Percentiles rank a stretch among this genome's conserved stretches.
Evolutionary conservation across 2,888 invertebrate species (phyloP).

Genomic region (Julus scanicus): DNA sequence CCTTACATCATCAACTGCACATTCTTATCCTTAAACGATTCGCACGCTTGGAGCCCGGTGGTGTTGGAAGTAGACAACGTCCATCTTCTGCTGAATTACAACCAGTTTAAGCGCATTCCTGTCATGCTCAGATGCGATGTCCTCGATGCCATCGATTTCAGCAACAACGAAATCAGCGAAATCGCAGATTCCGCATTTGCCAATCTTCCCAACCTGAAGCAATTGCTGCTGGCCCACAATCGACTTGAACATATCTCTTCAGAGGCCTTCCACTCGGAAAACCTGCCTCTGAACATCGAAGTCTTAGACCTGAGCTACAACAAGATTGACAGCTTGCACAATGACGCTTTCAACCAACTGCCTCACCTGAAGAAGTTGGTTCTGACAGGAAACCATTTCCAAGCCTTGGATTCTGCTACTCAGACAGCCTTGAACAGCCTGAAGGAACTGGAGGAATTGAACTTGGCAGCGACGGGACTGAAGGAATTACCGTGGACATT

Average conservation of each 20-base stretch:
- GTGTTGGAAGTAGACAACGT: conserved; percentile 51
- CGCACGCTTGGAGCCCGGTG: conserved; percentile 5
- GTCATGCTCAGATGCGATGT: not conserved
- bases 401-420: conserved; percentile 48
- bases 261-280: conserved; percentile 48
- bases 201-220: conserved; percentile 29
- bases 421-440: conserved; percentile 52
- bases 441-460: not conserved
- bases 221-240: conserved; percentile 48
- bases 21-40: not conserved
- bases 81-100: conserved; percentile 48
- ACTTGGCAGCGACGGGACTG: conserved; percentile 48
- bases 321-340: conserved; percentile 41
- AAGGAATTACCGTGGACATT: conserved; percentile 1
- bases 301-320: conserved; percentile 54
- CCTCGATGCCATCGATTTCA: conserved; percentile 50
- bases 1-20: conserved; percentile 55
- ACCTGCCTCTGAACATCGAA: conserved; percentile 11
- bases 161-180: not conserved
- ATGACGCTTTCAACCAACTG: conserved; percentile 50
- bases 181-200: conserved; percentile 47
- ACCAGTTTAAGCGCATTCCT: conserved; percentile 19
- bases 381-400: conserved; percentile 44
- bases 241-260: not conserved
- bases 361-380: conserved; percentile 36